Evolutionary conservation across 2,888 invertebrate species (phyloP), one percentile per base, ranked within the genome.

Genomic region (Synergus laeviventris): DNA sequence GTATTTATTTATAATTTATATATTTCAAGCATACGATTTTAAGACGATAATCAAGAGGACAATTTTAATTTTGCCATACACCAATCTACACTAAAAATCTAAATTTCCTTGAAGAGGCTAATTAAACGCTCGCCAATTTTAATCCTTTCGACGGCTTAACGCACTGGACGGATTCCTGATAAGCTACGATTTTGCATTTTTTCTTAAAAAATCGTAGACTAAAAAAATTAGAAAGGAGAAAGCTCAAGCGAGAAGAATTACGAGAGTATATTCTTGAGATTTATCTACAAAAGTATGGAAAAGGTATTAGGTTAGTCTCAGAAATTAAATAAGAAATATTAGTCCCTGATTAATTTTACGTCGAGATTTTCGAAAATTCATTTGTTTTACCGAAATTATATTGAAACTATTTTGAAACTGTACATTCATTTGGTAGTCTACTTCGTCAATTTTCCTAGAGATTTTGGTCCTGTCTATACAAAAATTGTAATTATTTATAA

Each of bases 121-220:
- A 31, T 16, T 31, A 54, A 70, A 45, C 16, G 14, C 21, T 70
- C 24, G 24, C 21, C 42, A 70, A 70, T 70, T 49, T 59, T 49
- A n/a, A 38, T 36, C 62, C 36, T 62, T 62, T 62, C 18, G n/a
- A 18, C 38, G 38, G 36, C 73, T 75, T 83, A 85, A 87, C 84
- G 75, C 77, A 78, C 76, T 89, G 89, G 89, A 89, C 89, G 89
- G 89, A 89, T 86, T 84, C 77, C 88, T 89, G 89, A 89, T 89
- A 89, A 89, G 88, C 83, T 85, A 84, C 78, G 78, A 82, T 85
- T 80, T 59, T 60, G 42, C 75, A 78, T 79, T 54, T 79, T 76
- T 79, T 78, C 79, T 77, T 78, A n/a, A 74, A 66, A 79, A 75
- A 54, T 77, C 49, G 39, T 24, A 66, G n/a, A 42, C 38, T 42